Percentiles rank a stretch among this genome's conserved stretches.
Conservation (phyloP, 1,140 invertebrate species). For the Bombus pyrosoma region DNA sequence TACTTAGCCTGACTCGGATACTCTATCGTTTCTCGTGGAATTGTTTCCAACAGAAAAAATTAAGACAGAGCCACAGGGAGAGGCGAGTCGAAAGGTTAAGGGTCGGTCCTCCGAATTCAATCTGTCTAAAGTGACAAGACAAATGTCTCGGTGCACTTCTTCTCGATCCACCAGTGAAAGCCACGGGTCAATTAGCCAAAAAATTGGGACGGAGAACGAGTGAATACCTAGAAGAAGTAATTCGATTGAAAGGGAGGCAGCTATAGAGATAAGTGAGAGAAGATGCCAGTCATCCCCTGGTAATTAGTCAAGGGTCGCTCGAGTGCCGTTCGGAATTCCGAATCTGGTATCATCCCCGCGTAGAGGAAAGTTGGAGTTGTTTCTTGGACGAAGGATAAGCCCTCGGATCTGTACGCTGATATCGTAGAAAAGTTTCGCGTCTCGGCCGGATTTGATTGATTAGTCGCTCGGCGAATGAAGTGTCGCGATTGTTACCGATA, state of each 20-base stretch:
- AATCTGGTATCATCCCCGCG: constrained; percentile 60
- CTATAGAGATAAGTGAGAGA: constrained; percentile 80
- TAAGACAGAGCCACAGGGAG: background rate
- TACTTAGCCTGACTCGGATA: background rate
- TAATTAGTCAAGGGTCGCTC: constrained; percentile 81
- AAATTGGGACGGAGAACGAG: constrained; percentile 75
- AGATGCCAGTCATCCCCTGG: constrained; percentile 80
- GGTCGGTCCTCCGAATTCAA: constrained; percentile 67
- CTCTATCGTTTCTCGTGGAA: background rate
- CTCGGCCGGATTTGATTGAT: constrained; percentile 67
- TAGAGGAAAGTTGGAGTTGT: constrained; percentile 31
- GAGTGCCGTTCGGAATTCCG: constrained; percentile 65
- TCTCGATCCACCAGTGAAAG: constrained; percentile 37
- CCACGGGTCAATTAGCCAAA: constrained; percentile 80
- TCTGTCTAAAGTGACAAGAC: constrained; percentile 72
- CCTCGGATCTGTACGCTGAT: constrained; percentile 54
- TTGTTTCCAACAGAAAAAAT: constrained; percentile 39
- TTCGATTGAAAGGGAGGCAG: constrained; percentile 77
- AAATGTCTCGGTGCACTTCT: constrained; percentile 69
- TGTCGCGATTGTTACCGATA: constrained; percentile 65
- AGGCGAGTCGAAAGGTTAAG: constrained; percentile 18
- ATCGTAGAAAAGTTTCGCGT: constrained; percentile 61
- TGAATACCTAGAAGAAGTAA: constrained; percentile 79
- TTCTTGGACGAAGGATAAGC: constrained; percentile 59
- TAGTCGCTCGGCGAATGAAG: constrained; percentile 54